Conservation (phyloP, 2,113 vertebrate species). For the Phaetusa simplex region DNA sequence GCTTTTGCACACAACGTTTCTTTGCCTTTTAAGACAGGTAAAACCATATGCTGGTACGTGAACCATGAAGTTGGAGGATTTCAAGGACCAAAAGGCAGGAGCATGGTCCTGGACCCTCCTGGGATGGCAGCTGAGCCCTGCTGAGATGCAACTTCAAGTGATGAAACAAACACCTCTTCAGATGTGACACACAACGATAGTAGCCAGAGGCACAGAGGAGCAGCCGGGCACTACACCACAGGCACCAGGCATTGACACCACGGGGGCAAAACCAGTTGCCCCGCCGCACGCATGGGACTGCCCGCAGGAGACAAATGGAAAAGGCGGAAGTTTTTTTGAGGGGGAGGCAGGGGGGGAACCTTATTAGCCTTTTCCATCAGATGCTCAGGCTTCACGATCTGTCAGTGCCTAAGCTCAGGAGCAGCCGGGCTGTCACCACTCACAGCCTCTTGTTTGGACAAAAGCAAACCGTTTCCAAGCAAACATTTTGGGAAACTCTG, state of each 20-base stretch:
- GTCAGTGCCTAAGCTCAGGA: not conserved
- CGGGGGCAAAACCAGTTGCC: not conserved
- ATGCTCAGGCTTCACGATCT: not conserved
- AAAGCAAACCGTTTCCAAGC: not conserved
- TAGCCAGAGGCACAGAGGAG: fast-evolving
- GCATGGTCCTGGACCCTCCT: not conserved
- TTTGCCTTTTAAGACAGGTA: not conserved
- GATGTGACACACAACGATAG: fast-evolving
- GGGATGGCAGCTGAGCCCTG: too few relatives aligned
- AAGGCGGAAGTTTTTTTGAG: not conserved
- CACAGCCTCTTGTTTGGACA: not conserved
- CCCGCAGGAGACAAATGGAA: not conserved
- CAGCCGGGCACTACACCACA: not conserved
- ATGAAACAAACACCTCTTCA: not conserved
- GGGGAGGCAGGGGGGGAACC: not conserved
- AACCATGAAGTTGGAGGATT: fast-evolving
- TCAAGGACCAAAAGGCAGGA: not conserved
- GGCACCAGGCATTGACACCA: not conserved
- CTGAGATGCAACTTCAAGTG: not conserved
- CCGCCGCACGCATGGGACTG: fast-evolving
- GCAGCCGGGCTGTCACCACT: not conserved
- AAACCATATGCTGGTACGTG: fast-evolving
- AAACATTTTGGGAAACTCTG: not conserved
- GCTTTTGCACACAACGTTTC: not conserved
- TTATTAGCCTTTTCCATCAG: not conserved